phyloP scores from a whole-genome alignment of 2,113 vertebrate genomes.

The Ariopsis seemanni region DNA sequence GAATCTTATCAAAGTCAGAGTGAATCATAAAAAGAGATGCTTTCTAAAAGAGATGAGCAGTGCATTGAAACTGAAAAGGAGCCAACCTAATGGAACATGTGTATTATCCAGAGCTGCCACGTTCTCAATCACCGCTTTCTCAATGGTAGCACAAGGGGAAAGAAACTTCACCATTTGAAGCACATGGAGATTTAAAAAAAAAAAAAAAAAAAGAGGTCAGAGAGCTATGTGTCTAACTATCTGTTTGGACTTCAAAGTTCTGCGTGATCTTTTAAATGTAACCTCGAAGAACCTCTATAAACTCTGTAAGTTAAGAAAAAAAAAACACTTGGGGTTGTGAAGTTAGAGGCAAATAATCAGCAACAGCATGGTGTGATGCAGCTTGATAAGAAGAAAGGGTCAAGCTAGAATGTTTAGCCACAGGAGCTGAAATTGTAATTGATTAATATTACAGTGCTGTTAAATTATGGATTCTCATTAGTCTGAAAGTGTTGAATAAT shows the following conservation, averaged over 20 bases:
- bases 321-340: not conserved
- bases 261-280: not conserved
- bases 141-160: not conserved
- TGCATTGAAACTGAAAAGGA: conserved; percentile 35
- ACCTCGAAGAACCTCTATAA: not conserved
- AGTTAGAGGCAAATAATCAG: not conserved
- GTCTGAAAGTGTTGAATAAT: not conserved
- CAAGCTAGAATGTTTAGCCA: not conserved
- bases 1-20: conserved; percentile 28
- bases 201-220: not conserved
- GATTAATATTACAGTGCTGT: not conserved
- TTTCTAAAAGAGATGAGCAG: conserved; percentile 10
- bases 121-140: not conserved
- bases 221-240: not conserved
- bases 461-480: not conserved
- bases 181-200: not conserved
- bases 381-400: not conserved
- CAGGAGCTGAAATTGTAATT: not conserved
- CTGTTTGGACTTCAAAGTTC: not conserved
- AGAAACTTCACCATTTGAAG: not conserved
- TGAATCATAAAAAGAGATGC: conserved; percentile 43
- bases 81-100: conserved; percentile 41
- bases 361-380: not conserved
- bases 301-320: not conserved
- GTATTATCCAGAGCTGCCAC: conserved; percentile 18